Evolutionary conservation across 2,113 vertebrate species (phyloP).

Genomic region (Pollimyrus isidori): DNA sequence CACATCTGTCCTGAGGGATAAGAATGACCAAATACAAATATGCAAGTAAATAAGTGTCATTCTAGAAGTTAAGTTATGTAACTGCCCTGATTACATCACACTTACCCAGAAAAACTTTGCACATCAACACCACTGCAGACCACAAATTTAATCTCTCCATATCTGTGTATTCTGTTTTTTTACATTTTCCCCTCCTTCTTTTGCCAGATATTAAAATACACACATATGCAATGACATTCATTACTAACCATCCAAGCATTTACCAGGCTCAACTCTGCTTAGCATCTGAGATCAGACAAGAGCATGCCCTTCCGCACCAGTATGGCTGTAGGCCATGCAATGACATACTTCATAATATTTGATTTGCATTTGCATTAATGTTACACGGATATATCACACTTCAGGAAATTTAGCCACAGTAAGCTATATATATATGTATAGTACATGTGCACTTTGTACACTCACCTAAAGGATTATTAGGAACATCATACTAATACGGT

Average conservation of each 20-base stretch:
- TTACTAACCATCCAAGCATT: neutral
- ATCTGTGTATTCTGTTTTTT: conserved; percentile 21
- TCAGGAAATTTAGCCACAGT: neutral
- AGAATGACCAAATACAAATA: neutral
- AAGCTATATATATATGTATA: too few species aligned
- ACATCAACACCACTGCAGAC: conserved; percentile 48
- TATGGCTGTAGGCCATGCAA: neutral
- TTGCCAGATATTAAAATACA: neutral
- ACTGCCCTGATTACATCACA: neutral
- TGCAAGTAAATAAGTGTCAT: neutral
- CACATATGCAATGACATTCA: neutral
- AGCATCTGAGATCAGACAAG: neutral
- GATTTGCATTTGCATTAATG: neutral
- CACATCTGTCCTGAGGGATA: neutral
- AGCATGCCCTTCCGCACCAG: neutral
- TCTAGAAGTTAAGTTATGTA: neutral
- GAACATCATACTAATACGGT: too few species aligned
- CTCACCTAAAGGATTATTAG: too few species aligned
- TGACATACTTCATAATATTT: neutral
- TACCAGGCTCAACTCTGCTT: neutral
- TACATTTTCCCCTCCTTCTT: conserved; percentile 26
- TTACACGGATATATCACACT: neutral
- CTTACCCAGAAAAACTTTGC: conserved; percentile 62
- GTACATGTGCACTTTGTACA: neutral
- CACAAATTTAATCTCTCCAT: conserved; percentile 41